Base-by-base conservation (phyloP, 1,140 invertebrate genomes). In the Drosophila insularis region DNA sequence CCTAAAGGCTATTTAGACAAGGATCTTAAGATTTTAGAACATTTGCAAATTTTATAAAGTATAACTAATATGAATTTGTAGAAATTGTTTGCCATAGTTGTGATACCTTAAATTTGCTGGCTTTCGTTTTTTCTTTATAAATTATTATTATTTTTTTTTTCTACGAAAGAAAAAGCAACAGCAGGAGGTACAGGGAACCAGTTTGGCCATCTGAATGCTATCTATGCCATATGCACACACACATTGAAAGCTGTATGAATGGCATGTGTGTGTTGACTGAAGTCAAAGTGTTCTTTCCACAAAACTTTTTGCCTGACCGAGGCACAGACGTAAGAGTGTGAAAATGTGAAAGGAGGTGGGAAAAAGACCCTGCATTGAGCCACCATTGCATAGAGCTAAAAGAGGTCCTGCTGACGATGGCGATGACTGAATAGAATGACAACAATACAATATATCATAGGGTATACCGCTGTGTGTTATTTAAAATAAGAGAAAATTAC, bases 281-380 rank as follows among this genome's bases (percentile, higher is more conserved):
- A 74, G 71, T 59, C 71, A 74, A 74, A 74, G 72, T 74, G 72
- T 74, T 74, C 71, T 74, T 71, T 74, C 71, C 72, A 74, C 72
- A 74, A 74, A 74, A 74, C 63, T 74, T 74, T 74, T 46, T 56
- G 64, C 59, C 53, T 37, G 64, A 50, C 63, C 56, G 74, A 71
- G 40, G 8, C 43, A 50, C 8, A 58, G 60, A 50, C 50, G 35
- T 11, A 73, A 78, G 35, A 56, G 59, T 43, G 17, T 27, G 27
- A 27, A 27, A 27, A 27, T 27, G 27, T 27, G 5, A 27, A 27
- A 27, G 5, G 27, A 27, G n/a, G n/a, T n/a, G n/a, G n/a, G 39
- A 31, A 31, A 31, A 3, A 31, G 27, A 31, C 2, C 5, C 4
- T 35, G 32, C 32, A 35, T 35, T 35, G 32, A 7, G 5, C 32